phyloP scores from a whole-genome alignment of 2,888 invertebrate genomes.

The Xestia c-nigrum region DNA sequence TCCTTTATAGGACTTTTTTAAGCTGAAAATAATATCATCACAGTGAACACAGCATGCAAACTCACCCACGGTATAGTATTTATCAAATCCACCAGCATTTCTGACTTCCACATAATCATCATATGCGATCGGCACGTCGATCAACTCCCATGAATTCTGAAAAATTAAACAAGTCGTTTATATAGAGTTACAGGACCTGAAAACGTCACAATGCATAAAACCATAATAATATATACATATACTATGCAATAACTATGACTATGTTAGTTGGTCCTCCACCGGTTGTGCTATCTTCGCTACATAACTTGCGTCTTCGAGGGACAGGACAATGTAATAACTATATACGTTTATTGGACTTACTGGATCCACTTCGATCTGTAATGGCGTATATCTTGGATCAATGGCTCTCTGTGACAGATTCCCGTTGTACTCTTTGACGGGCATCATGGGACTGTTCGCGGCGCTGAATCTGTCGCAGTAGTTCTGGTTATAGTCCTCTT shows the following conservation, averaged over 20 bases:
- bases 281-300: constrained; percentile 54
- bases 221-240: constrained; percentile 44
- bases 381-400: constrained; percentile 87
- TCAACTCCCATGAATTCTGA: constrained; percentile 92
- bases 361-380: constrained; percentile 93
- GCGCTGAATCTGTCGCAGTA: constrained; percentile 84
- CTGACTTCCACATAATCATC: constrained; percentile 87
- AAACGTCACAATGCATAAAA: constrained; percentile 26
- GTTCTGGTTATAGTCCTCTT: constrained; percentile 86
- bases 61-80: constrained; percentile 88
- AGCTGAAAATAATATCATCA: constrained; percentile 5
- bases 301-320: constrained; percentile 61
- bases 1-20: neutral
- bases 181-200: neutral
- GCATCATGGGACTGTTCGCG: constrained; percentile 81
- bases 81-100: constrained; percentile 92
- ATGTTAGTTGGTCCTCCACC: constrained; percentile 57
- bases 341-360: constrained; percentile 87
- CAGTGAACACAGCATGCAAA: constrained; percentile 65
- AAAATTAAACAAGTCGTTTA: constrained; percentile 67
- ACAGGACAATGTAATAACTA: constrained; percentile 64
- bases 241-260: constrained; percentile 39
- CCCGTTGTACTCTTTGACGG: constrained; percentile 83
- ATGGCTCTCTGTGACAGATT: constrained; percentile 79
- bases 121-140: constrained; percentile 81